Evolutionary conservation across 2,888 invertebrate genomes (phyloP).

Genomic region (Pachymerium ferrugineum): DNA sequence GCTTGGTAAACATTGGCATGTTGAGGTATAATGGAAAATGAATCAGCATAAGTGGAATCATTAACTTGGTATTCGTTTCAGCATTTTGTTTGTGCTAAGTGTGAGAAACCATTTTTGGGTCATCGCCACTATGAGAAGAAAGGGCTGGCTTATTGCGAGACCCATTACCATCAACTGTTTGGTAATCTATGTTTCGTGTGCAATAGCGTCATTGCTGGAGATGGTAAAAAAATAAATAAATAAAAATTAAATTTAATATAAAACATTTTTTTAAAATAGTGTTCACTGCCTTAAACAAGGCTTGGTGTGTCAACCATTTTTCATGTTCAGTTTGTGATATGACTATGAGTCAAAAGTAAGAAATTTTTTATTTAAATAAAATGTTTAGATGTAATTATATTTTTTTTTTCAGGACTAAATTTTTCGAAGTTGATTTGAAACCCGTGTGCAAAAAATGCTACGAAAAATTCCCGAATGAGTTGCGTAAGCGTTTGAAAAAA

Average conservation of each 20-base stretch:
- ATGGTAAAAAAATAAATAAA: constrained; percentile 63
- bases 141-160: constrained; percentile 97
- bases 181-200: constrained; percentile 98
- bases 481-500: constrained; percentile 83
- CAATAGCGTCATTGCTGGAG: constrained; percentile 95
- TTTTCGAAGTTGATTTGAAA: constrained; percentile 97
- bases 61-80: constrained; percentile 49
- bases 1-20: constrained; percentile 97
- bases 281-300: constrained; percentile 96
- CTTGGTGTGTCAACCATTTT: constrained; percentile 99
- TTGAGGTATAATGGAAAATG: constrained; percentile 60
- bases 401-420: constrained; percentile 62
- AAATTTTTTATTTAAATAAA: constrained; percentile 34
- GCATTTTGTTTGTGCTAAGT: constrained; percentile 99
- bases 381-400: background rate
- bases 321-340: constrained; percentile 95
- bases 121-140: constrained; percentile 98
- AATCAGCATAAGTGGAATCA: background rate
- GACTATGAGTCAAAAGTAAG: constrained; percentile 80
- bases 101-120: constrained; percentile 98
- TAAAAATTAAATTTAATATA: background rate
- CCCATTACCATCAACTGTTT: constrained; percentile 95
- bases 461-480: constrained; percentile 89
- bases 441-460: constrained; percentile 98
- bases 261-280: constrained; percentile 60